Evolutionary conservation across 1,140 invertebrate genomes (phyloP).

Genomic region (Idris sp.): DNA sequence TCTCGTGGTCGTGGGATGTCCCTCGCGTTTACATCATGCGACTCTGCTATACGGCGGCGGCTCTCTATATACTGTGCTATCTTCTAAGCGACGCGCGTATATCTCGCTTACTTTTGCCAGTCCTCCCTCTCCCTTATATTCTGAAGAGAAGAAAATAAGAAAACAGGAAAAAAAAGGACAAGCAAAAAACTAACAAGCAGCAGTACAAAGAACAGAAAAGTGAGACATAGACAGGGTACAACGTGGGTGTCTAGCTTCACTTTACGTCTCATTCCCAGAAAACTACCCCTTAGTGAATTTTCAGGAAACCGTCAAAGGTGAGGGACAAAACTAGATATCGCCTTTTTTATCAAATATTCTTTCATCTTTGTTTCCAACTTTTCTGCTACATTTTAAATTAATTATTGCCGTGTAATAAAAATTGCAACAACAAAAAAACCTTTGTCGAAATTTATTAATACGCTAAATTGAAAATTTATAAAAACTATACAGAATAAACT

Average conservation of each 20-base stretch:
- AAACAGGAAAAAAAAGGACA: slow-evolving; percentile 42
- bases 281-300: slow-evolving; percentile 2
- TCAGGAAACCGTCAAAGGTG: slow-evolving; percentile 27
- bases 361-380: background rate
- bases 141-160: slow-evolving; percentile 26
- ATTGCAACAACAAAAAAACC: too few relatives aligned
- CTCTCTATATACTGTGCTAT: slow-evolving; percentile 40
- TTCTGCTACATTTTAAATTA: too few relatives aligned
- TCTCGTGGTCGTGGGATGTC: slow-evolving; percentile 56
- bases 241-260: slow-evolving; percentile 41
- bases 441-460: too few relatives aligned
- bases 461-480: too few relatives aligned
- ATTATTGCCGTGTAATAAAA: too few relatives aligned
- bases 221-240: slow-evolving; percentile 15
- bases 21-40: slow-evolving; percentile 58
- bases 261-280: slow-evolving; percentile 42
- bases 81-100: slow-evolving; percentile 29
- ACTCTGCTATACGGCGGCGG: slow-evolving; percentile 52
- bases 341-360: background rate
- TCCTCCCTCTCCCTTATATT: background rate
- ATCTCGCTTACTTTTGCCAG: slow-evolving; percentile 13
- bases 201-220: slow-evolving; percentile 36
- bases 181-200: slow-evolving; percentile 52
- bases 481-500: too few relatives aligned
- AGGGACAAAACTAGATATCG: slow-evolving; percentile 3